Evolutionary conservation across 2,113 vertebrate species (phyloP), one percentile per base, ranked within the genome.

Genomic region (Corythornis madagascariensis): DNA sequence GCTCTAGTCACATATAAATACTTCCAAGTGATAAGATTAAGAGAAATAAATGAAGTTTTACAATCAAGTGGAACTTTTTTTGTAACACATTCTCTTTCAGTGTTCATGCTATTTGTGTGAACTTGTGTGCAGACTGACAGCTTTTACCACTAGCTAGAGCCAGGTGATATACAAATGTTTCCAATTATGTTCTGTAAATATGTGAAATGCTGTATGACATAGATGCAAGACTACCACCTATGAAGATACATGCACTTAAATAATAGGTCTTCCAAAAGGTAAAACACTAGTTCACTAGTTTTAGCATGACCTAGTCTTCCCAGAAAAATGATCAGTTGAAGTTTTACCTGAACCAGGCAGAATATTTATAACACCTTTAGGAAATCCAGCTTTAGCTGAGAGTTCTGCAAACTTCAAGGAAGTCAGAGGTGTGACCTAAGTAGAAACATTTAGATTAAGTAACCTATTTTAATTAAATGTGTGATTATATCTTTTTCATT

Each of bases 341-440:
- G 11, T 26, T 91, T 95, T 97, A 98, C 98, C 98, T 97, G 98
- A 98, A 83, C 98, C 98, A 8, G 98, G 98, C 2, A 98, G 79
- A 90, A 98, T 98, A 93, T 98, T 98, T 95, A 98, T 97, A 40
- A 98, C 98, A 0, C 98, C 98, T 64, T 97, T 98, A 4, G 98
- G 98, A 77, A 98, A 97, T 89, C 98, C 98, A 29, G 98, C 98
- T 95, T 93, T 97, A 33, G 92, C 97, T 0, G 98, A 95, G 35
- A 98, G 97, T 83, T 98, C 98, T n/a, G 98, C 98, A 88, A 98
- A 98, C 96, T 98, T 98, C 95, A 98, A 79, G 31, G 98, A 98
- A 21, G 97, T 98, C 97, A 98, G 80, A 71, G 98, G 98, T 10
- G 98, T 98, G 67, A 98, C 98, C 98, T 98, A 95, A 66, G 33